phyloP scores from a whole-genome alignment of 2,797 vertebrate genomes.

The Tiaroga cobitis region DNA sequence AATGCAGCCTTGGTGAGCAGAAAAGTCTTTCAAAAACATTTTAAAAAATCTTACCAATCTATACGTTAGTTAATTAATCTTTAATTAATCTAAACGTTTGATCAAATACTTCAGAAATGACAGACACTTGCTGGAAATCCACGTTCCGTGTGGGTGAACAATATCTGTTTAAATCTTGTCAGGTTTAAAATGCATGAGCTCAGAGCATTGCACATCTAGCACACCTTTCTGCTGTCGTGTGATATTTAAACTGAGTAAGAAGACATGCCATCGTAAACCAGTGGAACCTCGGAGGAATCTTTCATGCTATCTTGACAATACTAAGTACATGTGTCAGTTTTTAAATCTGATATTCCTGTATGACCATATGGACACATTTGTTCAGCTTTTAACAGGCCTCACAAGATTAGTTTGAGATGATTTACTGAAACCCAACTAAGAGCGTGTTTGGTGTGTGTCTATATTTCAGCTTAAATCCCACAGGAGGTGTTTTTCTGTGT shows the following conservation, averaged over 20 bases:
- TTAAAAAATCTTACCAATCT: no score
- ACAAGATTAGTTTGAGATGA: background rate
- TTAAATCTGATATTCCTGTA: background rate
- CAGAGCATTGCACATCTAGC: background rate
- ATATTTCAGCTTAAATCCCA: conserved; percentile 6
- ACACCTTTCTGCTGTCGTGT: background rate
- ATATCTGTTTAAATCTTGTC: background rate
- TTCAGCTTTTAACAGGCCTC: conserved; percentile 22
- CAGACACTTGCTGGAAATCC: background rate
- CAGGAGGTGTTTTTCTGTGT: background rate
- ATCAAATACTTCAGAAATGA: background rate
- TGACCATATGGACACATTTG: conserved; percentile 8
- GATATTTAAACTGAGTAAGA: background rate
- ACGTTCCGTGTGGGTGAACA: background rate
- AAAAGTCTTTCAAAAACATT: no score
- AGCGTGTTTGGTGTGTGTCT: background rate
- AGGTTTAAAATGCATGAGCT: conserved; percentile 3
- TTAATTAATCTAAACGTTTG: background rate
- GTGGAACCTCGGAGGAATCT: background rate
- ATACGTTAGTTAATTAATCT: no score
- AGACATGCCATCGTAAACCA: background rate
- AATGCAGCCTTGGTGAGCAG: background rate
- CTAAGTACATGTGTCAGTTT: background rate
- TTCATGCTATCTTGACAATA: background rate
- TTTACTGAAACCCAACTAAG: conserved; percentile 1